phyloP scores from a whole-genome alignment of 2,797 vertebrate genomes.

The Octomys mimax region DNA sequence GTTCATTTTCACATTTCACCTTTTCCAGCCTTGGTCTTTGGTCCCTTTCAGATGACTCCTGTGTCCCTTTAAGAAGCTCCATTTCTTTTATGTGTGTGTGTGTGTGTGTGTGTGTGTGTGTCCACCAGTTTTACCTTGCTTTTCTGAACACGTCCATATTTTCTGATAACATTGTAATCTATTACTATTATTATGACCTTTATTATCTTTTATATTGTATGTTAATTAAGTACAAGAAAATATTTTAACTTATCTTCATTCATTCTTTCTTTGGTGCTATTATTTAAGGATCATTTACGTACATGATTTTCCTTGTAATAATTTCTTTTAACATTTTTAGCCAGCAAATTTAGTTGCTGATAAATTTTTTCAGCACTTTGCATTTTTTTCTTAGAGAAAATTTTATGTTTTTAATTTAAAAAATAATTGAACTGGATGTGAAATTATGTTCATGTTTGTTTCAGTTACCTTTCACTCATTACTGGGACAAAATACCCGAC shows the following conservation, averaged over 20 bases:
- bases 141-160: not conserved
- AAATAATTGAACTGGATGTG: not conserved
- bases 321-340: not conserved
- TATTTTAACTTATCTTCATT: not conserved
- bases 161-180: not conserved
- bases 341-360: not conserved
- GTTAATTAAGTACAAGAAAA: not conserved
- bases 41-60: not conserved
- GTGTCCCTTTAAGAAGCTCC: not conserved
- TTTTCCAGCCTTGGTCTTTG: not conserved
- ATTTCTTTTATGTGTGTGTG: not conserved
- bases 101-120: not conserved
- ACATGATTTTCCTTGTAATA: not conserved
- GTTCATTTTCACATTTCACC: not conserved
- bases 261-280: not conserved
- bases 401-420: not conserved
- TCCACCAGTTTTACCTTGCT: not conserved
- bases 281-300: not conserved
- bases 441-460: not conserved
- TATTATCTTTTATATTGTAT: not conserved
- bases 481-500: too few species aligned
- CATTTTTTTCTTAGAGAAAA: not conserved
- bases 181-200: not conserved
- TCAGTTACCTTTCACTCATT: too few species aligned
- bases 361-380: not conserved